Evolutionary conservation across 2,888 invertebrate genomes (phyloP).

Genomic region (Cacoxenus indagator): DNA sequence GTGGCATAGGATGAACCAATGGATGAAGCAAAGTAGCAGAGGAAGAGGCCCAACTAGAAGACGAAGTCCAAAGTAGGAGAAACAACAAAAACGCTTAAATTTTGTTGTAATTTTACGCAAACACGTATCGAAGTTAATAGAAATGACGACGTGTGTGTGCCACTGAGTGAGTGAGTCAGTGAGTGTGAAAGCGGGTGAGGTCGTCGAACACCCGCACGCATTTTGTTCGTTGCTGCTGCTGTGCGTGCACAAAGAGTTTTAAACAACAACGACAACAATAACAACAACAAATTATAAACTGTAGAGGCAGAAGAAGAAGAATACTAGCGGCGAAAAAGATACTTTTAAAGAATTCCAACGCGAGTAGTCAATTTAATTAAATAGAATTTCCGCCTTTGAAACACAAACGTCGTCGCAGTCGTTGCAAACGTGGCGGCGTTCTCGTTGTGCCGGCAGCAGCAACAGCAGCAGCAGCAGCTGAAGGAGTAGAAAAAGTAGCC

Average conservation of each 20-base stretch:
- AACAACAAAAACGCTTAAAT: neutral
- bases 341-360: constrained; percentile 12
- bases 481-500: neutral
- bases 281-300: neutral
- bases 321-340: neutral
- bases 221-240: neutral
- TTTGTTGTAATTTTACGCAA: constrained; percentile 25
- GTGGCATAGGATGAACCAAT: no score
- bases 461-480: neutral
- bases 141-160: neutral
- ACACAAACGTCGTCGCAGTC: neutral
- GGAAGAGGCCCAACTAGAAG: neutral
- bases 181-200: neutral
- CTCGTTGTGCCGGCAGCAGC: neutral
- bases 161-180: neutral
- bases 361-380: constrained; percentile 30
- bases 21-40: neutral
- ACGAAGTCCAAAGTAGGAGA: neutral
- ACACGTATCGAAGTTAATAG: constrained; percentile 24
- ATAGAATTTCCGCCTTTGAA: constrained; percentile 24
- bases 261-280: neutral
- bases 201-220: constrained; percentile 3
- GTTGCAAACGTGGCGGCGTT: neutral
- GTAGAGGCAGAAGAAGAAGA: neutral
- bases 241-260: constrained; percentile 26